A percentile compares a stretch with the other conserved stretches of the same genome.
Evolutionary conservation across 2,888 invertebrate genomes (phyloP).

Genomic region (Rutpela maculata): DNA sequence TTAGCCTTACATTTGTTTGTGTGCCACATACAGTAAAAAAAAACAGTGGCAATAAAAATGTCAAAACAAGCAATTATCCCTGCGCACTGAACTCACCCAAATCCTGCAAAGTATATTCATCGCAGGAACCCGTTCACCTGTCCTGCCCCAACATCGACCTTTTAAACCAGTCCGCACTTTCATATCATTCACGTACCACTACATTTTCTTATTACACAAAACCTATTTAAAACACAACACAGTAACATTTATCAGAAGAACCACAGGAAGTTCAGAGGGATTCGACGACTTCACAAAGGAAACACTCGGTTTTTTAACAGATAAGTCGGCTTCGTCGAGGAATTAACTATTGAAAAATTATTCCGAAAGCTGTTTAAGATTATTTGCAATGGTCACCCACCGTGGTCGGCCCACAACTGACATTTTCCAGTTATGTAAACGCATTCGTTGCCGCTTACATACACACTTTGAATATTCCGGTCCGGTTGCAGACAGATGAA

Average conservation of each 20-base stretch:
- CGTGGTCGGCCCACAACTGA: conserved; percentile 51
- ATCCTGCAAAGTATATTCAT: conserved; percentile 68
- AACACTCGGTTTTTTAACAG: conserved; percentile 43
- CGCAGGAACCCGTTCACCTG: conserved; percentile 55
- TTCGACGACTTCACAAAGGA: conserved; percentile 47
- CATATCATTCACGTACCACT: conserved; percentile 53
- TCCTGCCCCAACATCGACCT: conserved; percentile 61
- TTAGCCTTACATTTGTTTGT: not conserved
- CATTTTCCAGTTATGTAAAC: conserved; percentile 58
- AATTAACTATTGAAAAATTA: not conserved
- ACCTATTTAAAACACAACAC: conserved; percentile 1
- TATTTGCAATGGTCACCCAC: conserved; percentile 43
- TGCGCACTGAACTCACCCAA: conserved; percentile 65
- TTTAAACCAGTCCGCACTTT: conserved; percentile 58
- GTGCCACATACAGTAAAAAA: not conserved
- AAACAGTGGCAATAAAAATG: not conserved
- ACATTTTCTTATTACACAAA: conserved; percentile 36
- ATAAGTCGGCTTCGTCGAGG: conserved; percentile 10
- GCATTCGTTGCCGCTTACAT: conserved; percentile 45
- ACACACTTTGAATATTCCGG: conserved; percentile 46
- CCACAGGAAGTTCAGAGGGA: conserved; percentile 51
- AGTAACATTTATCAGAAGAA: conserved; percentile 6
- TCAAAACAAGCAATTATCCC: conserved; percentile 19
- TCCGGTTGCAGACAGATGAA: conserved; percentile 37
- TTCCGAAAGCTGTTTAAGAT: conserved; percentile 5